These are phyloP conservation scores for Corythornis madagascariensis DNA, from an alignment of 2,113 vertebrate species.

Conservation along the genomic window DNA sequence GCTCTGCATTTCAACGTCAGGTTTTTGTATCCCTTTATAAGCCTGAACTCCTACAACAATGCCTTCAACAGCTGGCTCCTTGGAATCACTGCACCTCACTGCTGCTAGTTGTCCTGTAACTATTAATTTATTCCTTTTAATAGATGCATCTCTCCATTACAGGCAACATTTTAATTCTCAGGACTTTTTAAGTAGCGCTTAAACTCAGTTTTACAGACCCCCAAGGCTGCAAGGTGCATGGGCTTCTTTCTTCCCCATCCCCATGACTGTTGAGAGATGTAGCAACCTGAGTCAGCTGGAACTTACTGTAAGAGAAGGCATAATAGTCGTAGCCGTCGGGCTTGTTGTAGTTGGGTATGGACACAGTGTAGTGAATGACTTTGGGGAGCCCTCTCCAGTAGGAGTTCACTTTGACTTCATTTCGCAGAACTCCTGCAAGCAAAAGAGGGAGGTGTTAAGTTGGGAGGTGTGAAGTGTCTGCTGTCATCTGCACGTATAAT, in stretches of 20 bases:
- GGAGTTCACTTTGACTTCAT: constrained; percentile 72
- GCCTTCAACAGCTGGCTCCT: neutral
- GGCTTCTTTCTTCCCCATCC: neutral
- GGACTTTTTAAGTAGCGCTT: neutral
- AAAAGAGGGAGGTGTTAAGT: neutral
- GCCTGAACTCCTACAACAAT: neutral
- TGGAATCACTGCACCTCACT: neutral
- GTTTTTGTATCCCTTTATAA: neutral
- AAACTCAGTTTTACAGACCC: neutral
- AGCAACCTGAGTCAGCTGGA: neutral
- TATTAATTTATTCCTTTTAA: neutral
- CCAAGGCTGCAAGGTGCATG: neutral
- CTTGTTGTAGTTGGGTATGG: constrained; percentile 79
- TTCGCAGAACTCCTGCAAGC: constrained; percentile 75
- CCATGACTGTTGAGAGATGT: neutral
- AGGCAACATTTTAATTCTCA: neutral
- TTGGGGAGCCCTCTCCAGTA: constrained; percentile 88
- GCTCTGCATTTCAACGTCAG: neutral
- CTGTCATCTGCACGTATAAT: neutral
- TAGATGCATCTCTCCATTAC: neutral
- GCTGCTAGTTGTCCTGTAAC: neutral
- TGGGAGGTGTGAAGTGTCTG: neutral
- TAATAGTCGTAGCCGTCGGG: constrained; percentile 88
- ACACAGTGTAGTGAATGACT: constrained; percentile 83
- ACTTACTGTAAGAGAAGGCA: constrained; percentile 88